These are phyloP conservation scores for Bufo bufo DNA, from an alignment of 2,113 vertebrate species.

Conservation along the genomic window DNA sequence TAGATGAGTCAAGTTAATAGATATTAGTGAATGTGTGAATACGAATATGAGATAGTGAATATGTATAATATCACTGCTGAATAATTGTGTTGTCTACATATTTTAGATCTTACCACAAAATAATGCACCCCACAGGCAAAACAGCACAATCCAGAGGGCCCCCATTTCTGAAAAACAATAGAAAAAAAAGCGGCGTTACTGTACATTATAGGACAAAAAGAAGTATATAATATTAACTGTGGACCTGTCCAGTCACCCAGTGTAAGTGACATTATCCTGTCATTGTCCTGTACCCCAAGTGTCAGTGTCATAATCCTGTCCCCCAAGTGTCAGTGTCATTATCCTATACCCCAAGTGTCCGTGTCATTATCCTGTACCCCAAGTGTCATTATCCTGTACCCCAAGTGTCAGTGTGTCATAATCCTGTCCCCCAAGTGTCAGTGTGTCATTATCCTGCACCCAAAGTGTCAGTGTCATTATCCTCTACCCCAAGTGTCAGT, in stretches of 20 bases:
- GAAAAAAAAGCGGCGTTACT: background rate
- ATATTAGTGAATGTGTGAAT: no score
- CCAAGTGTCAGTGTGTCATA: no score
- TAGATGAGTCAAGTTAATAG: no score
- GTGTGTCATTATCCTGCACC: no score
- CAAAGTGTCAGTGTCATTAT: background rate
- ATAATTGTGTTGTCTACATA: no score
- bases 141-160: background rate
- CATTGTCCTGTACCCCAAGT: no score
- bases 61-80: background rate
- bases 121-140: background rate
- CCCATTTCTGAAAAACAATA: conserved; percentile 3
- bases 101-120: conserved; percentile 17
- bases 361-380: background rate
- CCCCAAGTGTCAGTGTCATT: no score
- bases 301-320: background rate
- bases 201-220: background rate
- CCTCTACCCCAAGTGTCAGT: background rate
- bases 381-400: no score
- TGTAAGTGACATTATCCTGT: background rate
- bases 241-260: background rate
- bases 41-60: background rate
- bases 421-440: background rate
- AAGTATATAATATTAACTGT: background rate
- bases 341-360: no score